A percentile compares a stretch with the other conserved stretches of the same genome.
Conservation (phyloP, 2,888 invertebrate species). For the Drosophila ustulata region DNA sequence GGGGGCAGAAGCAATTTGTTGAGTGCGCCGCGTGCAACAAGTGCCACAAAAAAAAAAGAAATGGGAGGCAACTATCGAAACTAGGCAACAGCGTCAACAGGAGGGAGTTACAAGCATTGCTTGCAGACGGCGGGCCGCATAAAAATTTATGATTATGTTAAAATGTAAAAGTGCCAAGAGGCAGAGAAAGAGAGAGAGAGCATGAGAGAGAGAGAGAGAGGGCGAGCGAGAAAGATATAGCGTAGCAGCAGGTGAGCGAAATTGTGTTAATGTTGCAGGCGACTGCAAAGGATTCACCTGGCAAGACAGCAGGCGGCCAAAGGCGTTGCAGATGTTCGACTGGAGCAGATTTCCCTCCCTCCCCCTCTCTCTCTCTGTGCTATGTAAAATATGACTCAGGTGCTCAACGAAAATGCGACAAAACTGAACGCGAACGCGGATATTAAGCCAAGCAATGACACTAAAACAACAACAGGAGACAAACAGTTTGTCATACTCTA, state of each 20-base stretch:
- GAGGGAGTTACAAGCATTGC: slow-evolving; percentile 48
- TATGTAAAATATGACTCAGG: slow-evolving; percentile 66
- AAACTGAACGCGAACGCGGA: slow-evolving; percentile 67
- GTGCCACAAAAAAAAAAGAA: slow-evolving; percentile 37
- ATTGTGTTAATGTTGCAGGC: slow-evolving; percentile 74
- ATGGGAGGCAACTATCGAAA: slow-evolving; percentile 65
- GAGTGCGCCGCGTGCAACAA: slow-evolving; percentile 65
- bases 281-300: slow-evolving; percentile 41
- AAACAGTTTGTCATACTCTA: slow-evolving; percentile 49
- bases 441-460: slow-evolving; percentile 72
- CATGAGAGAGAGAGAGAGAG: too few species aligned
- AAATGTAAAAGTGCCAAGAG: slow-evolving; percentile 76
- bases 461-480: slow-evolving; percentile 24
- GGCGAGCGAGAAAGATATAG: neutral
- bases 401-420: slow-evolving; percentile 69
- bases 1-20: slow-evolving; percentile 64
- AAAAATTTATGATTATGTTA: slow-evolving; percentile 81
- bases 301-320: slow-evolving; percentile 19
- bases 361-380: too few species aligned
- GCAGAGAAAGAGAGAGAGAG: slow-evolving; percentile 1
- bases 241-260: slow-evolving; percentile 69
- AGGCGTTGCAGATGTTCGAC: slow-evolving; percentile 35
- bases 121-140: slow-evolving; percentile 76
- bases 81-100: slow-evolving; percentile 47
- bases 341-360: neutral